These are phyloP conservation scores for Lates japonicus DNA, from an alignment of 2,797 vertebrate genomes.

Conservation along the genomic window DNA sequence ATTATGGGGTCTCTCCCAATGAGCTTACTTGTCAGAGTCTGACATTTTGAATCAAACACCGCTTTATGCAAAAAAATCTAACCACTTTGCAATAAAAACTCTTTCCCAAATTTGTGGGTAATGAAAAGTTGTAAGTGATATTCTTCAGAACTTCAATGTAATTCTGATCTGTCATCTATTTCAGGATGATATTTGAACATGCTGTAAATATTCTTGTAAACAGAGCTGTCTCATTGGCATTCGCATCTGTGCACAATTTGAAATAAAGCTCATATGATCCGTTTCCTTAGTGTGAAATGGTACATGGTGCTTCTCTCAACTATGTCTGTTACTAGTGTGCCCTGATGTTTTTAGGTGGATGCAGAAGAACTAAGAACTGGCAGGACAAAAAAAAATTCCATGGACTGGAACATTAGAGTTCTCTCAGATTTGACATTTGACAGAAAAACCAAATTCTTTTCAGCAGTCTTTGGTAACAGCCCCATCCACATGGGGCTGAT, in stretches of 20 bases:
- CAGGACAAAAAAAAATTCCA: background rate
- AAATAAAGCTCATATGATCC: constrained; percentile 40
- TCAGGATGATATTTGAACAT: too few species aligned
- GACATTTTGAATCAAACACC: constrained; percentile 47
- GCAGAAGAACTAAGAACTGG: constrained; percentile 12
- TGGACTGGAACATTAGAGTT: background rate
- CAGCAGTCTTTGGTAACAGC: background rate
- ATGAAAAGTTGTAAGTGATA: too few species aligned
- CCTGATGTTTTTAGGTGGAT: background rate
- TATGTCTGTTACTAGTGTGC: background rate
- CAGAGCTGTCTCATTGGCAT: constrained; percentile 76
- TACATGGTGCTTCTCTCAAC: constrained; percentile 1
- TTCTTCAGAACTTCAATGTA: too few species aligned
- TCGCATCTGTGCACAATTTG: constrained; percentile 41
- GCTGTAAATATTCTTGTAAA: constrained; percentile 83
- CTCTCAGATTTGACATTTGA: background rate
- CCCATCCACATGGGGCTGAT: background rate
- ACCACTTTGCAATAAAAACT: constrained; percentile 22
- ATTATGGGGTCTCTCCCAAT: constrained; percentile 50
- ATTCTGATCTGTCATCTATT: too few species aligned
- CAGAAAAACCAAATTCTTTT: background rate
- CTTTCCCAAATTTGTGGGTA: too few species aligned
- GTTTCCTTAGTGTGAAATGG: constrained; percentile 35
- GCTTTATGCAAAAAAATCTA: constrained; percentile 17
- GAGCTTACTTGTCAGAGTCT: constrained; percentile 37